These are phyloP conservation scores for Cinara cedri DNA, from an alignment of 2,888 invertebrate genomes.

Conservation along the genomic window DNA sequence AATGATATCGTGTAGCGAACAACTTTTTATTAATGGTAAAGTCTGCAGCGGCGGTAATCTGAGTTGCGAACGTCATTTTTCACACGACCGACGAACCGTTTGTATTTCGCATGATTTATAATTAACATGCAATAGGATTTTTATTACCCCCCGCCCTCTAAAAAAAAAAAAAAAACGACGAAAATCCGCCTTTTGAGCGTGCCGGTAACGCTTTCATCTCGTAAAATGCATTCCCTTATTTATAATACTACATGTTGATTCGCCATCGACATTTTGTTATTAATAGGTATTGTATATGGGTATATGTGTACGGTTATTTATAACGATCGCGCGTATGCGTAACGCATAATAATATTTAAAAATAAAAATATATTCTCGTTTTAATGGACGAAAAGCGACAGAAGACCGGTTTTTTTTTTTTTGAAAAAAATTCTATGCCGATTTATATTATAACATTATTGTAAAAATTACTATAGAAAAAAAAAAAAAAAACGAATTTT, in stretches of 20 bases:
- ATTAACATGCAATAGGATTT: too few relatives aligned
- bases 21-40: too few relatives aligned
- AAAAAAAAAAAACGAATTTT: too few relatives aligned
- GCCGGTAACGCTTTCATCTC: slow-evolving; percentile 22
- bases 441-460: slow-evolving; percentile 6
- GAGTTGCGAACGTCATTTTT: background rate
- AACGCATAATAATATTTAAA: too few relatives aligned
- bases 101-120: too few relatives aligned
- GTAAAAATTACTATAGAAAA: too few relatives aligned
- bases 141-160: too few relatives aligned
- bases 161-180: background rate
- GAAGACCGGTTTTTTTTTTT: slow-evolving; percentile 22
- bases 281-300: too few relatives aligned
- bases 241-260: too few relatives aligned
- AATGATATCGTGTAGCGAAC: too few relatives aligned
- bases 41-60: background rate
- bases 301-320: too few relatives aligned
- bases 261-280: background rate
- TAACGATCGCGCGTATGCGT: background rate
- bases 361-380: background rate
- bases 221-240: slow-evolving; percentile 33
- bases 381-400: slow-evolving; percentile 6
- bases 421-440: slow-evolving; percentile 15
- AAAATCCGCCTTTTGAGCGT: slow-evolving; percentile 16
- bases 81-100: background rate